Conservation (phyloP, 2,797 vertebrate genomes). For the Gymnothorax javanicus region DNA sequence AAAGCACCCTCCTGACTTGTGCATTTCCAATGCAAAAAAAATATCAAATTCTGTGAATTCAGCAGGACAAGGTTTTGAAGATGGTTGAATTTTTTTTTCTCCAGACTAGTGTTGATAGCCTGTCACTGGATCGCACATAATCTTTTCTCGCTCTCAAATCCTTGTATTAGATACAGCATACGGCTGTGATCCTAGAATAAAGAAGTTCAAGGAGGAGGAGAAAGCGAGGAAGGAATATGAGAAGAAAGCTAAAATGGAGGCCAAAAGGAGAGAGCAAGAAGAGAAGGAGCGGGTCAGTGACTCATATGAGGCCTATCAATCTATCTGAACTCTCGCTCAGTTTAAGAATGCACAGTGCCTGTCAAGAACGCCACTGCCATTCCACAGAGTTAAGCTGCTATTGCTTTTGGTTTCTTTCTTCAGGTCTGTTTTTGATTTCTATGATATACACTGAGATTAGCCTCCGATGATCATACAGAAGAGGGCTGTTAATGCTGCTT, state of each 20-base stretch:
- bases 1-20: neutral
- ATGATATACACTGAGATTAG: neutral
- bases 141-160: constrained; percentile 10
- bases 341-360: neutral
- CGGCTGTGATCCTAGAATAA: constrained; percentile 93
- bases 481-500: neutral
- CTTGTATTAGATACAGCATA: constrained; percentile 88
- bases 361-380: neutral
- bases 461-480: neutral
- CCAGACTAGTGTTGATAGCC: neutral
- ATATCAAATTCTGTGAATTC: neutral
- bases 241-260: constrained; percentile 95
- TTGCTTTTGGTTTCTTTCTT: neutral
- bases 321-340: neutral
- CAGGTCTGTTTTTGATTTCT: neutral
- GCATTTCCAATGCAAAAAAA: neutral
- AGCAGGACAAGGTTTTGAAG: neutral
- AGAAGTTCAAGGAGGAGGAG: constrained; percentile 98
- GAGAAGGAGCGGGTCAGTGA: constrained; percentile 88
- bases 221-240: constrained; percentile 96
- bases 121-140: neutral
- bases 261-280: constrained; percentile 93
- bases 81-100: neutral
- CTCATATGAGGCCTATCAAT: neutral
- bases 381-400: neutral